Percentiles rank a stretch among this genome's conserved stretches.
These are phyloP conservation scores for Dermolepida albohirtum DNA, from an alignment of 2,888 invertebrate genomes.

Conservation along the genomic window DNA sequence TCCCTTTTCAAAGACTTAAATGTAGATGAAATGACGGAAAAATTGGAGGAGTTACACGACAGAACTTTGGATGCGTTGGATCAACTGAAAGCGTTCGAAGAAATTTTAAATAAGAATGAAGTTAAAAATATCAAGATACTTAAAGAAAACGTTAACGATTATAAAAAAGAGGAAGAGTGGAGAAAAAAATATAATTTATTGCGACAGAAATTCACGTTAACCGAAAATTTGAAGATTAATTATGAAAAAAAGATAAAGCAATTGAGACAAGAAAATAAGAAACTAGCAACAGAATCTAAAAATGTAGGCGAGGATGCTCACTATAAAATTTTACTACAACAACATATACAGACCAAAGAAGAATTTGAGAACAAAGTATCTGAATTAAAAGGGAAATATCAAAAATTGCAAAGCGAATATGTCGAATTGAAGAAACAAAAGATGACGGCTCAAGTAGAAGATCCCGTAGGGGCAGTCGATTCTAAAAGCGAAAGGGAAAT, in stretches of 20 bases:
- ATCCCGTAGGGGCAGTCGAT: constrained; percentile 26
- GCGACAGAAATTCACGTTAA: constrained; percentile 53
- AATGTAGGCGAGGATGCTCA: constrained; percentile 48
- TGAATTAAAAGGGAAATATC: constrained; percentile 51
- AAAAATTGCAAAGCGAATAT: constrained; percentile 50
- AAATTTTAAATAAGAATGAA: constrained; percentile 40
- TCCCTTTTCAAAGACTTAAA: constrained; percentile 48
- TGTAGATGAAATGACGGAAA: constrained; percentile 49
- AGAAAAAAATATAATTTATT: constrained; percentile 53
- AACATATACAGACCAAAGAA: constrained; percentile 53
- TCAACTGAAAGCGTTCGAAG: constrained; percentile 48
- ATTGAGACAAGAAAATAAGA: constrained; percentile 56
- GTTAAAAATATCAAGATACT: constrained; percentile 40
- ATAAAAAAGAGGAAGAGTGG: constrained; percentile 51
- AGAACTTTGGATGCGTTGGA: constrained; percentile 50
- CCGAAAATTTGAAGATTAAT: constrained; percentile 52
- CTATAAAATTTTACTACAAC: constrained; percentile 52
- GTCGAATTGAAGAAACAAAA: constrained; percentile 40
- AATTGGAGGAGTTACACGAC: constrained; percentile 52
- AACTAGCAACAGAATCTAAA: constrained; percentile 26
- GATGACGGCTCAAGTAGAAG: constrained; percentile 40
- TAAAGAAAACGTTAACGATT: constrained; percentile 45
- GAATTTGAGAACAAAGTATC: constrained; percentile 53
- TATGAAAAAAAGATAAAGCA: constrained; percentile 56
- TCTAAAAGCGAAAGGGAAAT: constrained; percentile 48